Evolutionary conservation across 2,797 vertebrate species (phyloP).

Genomic region (Falco concolor): DNA sequence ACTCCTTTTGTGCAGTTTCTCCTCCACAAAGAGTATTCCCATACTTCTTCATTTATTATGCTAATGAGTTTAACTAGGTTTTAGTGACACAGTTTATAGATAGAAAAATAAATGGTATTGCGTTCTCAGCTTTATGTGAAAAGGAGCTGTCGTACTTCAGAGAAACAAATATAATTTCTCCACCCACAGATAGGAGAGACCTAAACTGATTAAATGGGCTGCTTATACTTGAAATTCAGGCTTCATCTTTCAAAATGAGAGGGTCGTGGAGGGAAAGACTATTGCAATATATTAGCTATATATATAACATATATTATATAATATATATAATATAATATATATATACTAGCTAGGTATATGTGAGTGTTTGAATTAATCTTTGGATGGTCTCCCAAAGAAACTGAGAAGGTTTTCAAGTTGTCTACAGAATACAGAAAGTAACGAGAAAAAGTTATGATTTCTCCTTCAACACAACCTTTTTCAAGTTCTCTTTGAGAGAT

Average conservation of each 20-base stretch:
- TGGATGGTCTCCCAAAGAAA: not conserved
- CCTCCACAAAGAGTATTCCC: not conserved
- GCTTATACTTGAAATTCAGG: constrained; percentile 1
- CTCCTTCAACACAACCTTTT: not conserved
- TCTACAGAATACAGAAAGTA: not conserved
- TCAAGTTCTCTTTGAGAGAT: not conserved
- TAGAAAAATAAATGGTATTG: not conserved
- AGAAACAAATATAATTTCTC: constrained; percentile 19
- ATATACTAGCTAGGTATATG: not conserved
- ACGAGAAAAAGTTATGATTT: not conserved
- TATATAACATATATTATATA: not conserved
- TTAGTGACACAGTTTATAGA: not conserved
- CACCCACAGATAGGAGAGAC: not conserved
- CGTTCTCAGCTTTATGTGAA: not conserved
- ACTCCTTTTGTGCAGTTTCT: not conserved
- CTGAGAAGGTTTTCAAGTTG: not conserved
- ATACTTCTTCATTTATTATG: constrained; percentile 1
- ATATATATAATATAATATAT: not conserved
- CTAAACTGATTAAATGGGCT: constrained; percentile 8
- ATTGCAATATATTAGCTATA: not conserved
- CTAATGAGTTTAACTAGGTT: not conserved
- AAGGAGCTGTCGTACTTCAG: not conserved
- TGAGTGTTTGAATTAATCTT: not conserved
- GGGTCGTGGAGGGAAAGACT: not conserved
- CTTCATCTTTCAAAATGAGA: constrained; percentile 32